Evolutionary conservation across 2,888 invertebrate genomes (phyloP), one percentile per base, ranked within the genome.

Genomic region (Caenorhabditis wallacei): DNA sequence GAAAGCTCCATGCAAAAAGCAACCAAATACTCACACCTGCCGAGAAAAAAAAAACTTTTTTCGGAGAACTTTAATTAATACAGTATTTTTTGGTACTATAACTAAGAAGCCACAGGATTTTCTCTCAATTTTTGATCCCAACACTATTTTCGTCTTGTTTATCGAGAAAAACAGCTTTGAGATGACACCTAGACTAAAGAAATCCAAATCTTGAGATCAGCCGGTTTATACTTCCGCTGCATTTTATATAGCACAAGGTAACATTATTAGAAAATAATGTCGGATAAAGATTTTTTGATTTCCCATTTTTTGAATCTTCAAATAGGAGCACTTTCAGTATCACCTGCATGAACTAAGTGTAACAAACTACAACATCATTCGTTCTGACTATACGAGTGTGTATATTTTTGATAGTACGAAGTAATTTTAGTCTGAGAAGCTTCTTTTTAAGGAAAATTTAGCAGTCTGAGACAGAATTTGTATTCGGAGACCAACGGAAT

Each of bases 1-100:
- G 35, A 53, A 5, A 8, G 53, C 53, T 76, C 53, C 68, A 59
- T 68, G 48, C 53, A 61, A 69, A 51, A 74, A 48, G 61, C 59
- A 10, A 71, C 22, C 35, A 48, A 66, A 53, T 46, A 40, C 53
- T 71, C 71, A 71, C 51, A 59, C 71, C 56, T 51, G 35, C 22
- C 11, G n/a, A n/a, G n/a, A n/a, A n/a, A n/a, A n/a, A 11, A 30
- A 59, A 48, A 46, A 22, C n/a, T 56, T 30, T 53, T 43, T 37
- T 51, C 18, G 4, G 7, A 10, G 16, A 11, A n/a, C 35, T 37
- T 57, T 3, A 11, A 57, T 48, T 48, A 48, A n/a, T 48, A n/a
- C 46, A 18, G 46, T 48, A 48, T 2, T 40, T 40, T 40, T 40
- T n/a, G n/a, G n/a, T n/a, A n/a, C n/a, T n/a, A n/a, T n/a, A n/a